phyloP scores from a whole-genome alignment of 1,140 invertebrate genomes.

The Daktulosphaira vitifoliae region DNA sequence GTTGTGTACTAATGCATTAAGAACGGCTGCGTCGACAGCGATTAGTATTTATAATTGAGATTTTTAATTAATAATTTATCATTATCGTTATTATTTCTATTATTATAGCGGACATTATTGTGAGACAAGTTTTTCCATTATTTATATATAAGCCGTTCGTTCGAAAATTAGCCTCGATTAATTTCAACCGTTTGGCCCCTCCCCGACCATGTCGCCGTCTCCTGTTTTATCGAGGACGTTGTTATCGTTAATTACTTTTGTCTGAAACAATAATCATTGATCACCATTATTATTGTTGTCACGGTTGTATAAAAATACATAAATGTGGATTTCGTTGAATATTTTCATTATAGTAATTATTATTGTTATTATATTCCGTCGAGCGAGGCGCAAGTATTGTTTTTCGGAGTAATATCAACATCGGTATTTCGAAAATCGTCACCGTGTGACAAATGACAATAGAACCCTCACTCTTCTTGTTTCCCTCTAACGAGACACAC shows the following conservation, averaged over 20 bases:
- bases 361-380: not conserved
- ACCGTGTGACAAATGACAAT: too few species aligned
- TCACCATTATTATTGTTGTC: slow-evolving; percentile 20
- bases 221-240: slow-evolving; percentile 24
- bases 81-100: slow-evolving; percentile 23
- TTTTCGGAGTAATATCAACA: too few species aligned
- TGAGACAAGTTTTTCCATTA: slow-evolving; percentile 31
- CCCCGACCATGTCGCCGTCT: not conserved
- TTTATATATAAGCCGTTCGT: slow-evolving; percentile 15
- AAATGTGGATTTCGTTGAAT: slow-evolving; percentile 18
- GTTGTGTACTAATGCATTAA: not conserved
- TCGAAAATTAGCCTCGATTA: slow-evolving; percentile 31
- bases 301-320: not conserved
- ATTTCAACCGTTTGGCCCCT: slow-evolving; percentile 11
- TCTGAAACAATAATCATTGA: slow-evolving; percentile 26
- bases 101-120: slow-evolving; percentile 24
- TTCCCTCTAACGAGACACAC: too few species aligned
- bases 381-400: too few species aligned
- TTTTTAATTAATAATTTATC: slow-evolving; percentile 25
- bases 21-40: not conserved
- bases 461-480: too few species aligned
- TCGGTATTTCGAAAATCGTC: too few species aligned
- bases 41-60: slow-evolving; percentile 27
- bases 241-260: slow-evolving; percentile 28
- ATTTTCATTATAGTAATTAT: slow-evolving; percentile 11